These are phyloP conservation scores for Aleadryas rufinucha DNA, from an alignment of 2,113 vertebrate species.

Conservation along the genomic window DNA sequence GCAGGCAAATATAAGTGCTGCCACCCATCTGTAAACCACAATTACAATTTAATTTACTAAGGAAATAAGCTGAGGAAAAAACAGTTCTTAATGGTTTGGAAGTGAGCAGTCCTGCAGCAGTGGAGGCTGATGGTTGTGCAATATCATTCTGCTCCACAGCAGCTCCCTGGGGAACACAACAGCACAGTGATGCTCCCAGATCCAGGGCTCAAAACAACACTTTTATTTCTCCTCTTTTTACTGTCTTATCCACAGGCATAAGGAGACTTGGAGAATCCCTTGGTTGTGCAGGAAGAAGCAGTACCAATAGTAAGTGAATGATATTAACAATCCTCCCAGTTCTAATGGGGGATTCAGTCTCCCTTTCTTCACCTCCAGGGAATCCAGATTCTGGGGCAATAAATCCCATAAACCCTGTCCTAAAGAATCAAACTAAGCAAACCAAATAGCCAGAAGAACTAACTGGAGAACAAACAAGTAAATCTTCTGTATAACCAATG, in stretches of 20 bases:
- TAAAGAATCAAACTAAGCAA: background rate
- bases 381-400: background rate
- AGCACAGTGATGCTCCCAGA: background rate
- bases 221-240: background rate
- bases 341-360: background rate
- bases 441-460: background rate
- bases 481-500: background rate
- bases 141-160: fast-evolving
- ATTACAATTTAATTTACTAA: background rate
- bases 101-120: background rate
- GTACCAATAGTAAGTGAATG: background rate
- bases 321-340: background rate
- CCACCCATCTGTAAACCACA: background rate
- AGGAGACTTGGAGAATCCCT: background rate
- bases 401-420: background rate
- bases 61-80: background rate
- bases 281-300: background rate
- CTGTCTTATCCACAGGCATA: background rate
- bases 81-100: background rate
- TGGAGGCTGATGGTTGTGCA: background rate
- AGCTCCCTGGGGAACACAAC: fast-evolving
- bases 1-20: background rate
- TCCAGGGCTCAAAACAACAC: background rate
- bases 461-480: background rate
- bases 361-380: background rate